Percentiles rank a stretch among this genome's conserved stretches.
These are phyloP conservation scores for Zosterops japonicus DNA, from an alignment of 2,113 vertebrate genomes.

Conservation along the genomic window DNA sequence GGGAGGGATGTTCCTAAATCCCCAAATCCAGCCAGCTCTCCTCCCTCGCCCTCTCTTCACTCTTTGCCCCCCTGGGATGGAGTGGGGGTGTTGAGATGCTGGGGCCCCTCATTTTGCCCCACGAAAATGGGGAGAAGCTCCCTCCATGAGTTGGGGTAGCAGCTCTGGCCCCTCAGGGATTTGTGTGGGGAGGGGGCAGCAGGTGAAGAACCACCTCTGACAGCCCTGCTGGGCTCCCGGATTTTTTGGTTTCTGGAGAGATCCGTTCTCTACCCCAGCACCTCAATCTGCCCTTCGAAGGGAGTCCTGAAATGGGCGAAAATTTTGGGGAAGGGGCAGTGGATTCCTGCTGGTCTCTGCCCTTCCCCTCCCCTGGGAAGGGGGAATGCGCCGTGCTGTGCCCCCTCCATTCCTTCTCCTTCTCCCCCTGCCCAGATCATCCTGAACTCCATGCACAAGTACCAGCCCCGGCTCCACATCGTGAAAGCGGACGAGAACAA, in stretches of 20 bases:
- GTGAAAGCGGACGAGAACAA: slow-evolving; percentile 99
- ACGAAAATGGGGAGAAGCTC: no score
- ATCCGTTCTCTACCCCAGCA: fast-evolving
- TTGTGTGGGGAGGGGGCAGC: no score
- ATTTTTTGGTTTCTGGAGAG: no score
- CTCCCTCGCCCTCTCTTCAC: not conserved
- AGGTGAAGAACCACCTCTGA: fast-evolving
- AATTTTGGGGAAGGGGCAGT: not conserved
- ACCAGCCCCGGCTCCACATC: slow-evolving; percentile 96
- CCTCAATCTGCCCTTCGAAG: not conserved
- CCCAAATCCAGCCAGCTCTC: not conserved
- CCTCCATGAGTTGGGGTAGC: not conserved
- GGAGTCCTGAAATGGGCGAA: no score
- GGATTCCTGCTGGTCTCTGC: not conserved
- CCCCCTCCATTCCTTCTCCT: not conserved
- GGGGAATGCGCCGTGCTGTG: fast-evolving
- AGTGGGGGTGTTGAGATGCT: not conserved
- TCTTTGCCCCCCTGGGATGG: not conserved
- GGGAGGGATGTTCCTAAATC: not conserved
- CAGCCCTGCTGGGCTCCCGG: not conserved
- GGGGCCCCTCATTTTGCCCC: fast-evolving
- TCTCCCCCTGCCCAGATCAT: slow-evolving; percentile 84
- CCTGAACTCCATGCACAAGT: slow-evolving; percentile 99
- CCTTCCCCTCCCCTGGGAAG: not conserved
- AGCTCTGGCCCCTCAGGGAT: fast-evolving